Evolutionary conservation across 2,888 invertebrate species (phyloP).

Genomic region (Cosmia trapezina): DNA sequence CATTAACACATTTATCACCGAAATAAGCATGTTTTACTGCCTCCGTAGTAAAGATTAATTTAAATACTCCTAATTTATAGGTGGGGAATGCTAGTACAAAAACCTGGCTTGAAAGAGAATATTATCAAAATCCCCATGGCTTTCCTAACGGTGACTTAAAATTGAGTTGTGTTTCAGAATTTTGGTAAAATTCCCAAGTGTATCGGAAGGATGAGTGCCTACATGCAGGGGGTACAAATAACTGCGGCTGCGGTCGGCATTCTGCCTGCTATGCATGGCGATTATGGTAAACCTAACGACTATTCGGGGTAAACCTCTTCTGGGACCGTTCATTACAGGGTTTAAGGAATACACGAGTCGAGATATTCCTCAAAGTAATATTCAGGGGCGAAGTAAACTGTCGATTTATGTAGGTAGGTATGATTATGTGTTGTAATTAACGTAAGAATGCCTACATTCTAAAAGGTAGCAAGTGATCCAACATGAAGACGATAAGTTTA

Average conservation of each 20-base stretch:
- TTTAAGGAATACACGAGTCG: neutral
- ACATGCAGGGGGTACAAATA: neutral
- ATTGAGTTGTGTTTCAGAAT: neutral
- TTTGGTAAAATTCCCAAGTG: neutral
- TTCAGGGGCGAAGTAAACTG: too few relatives aligned
- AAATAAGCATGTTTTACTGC: neutral
- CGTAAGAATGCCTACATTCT: neutral
- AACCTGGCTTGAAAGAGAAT: neutral
- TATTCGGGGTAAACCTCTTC: neutral
- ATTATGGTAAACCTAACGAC: conserved; percentile 6
- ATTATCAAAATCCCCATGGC: neutral
- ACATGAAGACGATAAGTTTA: neutral
- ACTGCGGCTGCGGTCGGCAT: neutral
- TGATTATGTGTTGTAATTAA: neutral
- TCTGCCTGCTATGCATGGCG: neutral
- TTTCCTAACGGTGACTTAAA: neutral
- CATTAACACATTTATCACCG: too few relatives aligned
- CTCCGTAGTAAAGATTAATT: neutral
- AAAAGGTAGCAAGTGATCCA: neutral
- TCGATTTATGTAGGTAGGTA: neutral
- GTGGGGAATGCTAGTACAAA: too few relatives aligned
- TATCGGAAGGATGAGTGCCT: neutral
- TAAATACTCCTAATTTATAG: neutral
- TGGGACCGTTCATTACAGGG: conserved; percentile 4
- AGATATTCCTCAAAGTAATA: neutral